Base-by-base conservation (phyloP, 1,140 invertebrate species). In the Tenebrio molitor region DNA sequence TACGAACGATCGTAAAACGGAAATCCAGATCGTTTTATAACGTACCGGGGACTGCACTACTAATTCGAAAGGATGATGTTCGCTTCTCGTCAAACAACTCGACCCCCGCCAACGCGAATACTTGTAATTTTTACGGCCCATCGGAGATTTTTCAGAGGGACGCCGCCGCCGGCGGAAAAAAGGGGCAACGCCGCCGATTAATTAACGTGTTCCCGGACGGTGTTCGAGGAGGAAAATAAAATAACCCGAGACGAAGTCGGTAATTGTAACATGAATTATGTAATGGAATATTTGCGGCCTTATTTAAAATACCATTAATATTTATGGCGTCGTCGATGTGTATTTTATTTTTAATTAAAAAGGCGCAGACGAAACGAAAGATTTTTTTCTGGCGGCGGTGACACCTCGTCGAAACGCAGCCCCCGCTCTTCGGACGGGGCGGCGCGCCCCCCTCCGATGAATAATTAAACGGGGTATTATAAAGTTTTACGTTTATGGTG, bases 1-100 rank as follows among this genome's bases (percentile, higher is more conserved):
- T 69, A 29, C 29, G 39, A 44, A 42, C 50, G 66, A 65, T 66
- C 67, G 67, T 74, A 74, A 74, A 69, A 70, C 72, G 50, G 53
- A 64, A 74, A 70, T 74, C 68, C 66, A 63, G 68, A 74, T 74
- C 67, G 72, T 62, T 74, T 74, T 74, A 74, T 64, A 70, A 70
- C 67, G 53, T 66, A 53, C 58, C 34, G 23, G 66, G 42, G 66
- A 69, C 66, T 69, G 33, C 66, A 65, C 67, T 65, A 58, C 72
- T 74, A 74, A 74, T 74, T 74, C 68, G 42, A 46, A 23, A 41
- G 67, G 62, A 69, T 74, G 72, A 74, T 67, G 65, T 62, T 66
- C 72, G 25, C 29, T 70, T 65, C 41, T 23, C 33, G 46, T 53
- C 66, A 69, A 69, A 53, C 66, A 46, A 50, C 36, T 67, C 23